Percentiles rank a stretch among this genome's conserved stretches.
Evolutionary conservation across 2,888 invertebrate species (phyloP).

Genomic region (Exocentrus adspersus): DNA sequence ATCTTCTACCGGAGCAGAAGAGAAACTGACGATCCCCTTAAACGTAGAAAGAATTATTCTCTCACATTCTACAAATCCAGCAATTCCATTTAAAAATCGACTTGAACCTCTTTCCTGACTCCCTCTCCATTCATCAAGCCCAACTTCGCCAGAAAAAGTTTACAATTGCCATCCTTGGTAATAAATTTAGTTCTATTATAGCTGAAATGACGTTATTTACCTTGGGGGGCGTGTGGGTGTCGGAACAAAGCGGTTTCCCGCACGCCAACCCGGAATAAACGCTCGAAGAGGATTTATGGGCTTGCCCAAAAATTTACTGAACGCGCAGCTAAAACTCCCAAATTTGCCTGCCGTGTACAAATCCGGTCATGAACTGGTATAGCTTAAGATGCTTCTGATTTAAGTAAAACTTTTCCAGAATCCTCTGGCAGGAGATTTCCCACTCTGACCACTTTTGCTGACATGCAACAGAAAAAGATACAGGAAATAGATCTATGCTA

Average conservation of each 20-base stretch:
- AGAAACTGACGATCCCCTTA: background rate
- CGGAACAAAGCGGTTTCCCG: constrained; percentile 1
- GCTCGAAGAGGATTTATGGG: background rate
- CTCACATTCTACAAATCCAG: no score
- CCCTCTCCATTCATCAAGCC: constrained; percentile 9
- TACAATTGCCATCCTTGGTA: constrained; percentile 1
- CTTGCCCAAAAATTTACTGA: background rate
- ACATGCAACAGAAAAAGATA: no score
- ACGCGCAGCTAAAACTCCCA: background rate
- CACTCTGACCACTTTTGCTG: no score
- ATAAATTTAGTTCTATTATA: constrained; percentile 5
- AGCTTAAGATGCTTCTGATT: no score
- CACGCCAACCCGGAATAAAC: background rate
- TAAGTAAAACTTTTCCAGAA: no score
- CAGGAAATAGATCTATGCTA: no score
- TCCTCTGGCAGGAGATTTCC: no score
- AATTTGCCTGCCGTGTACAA: no score
- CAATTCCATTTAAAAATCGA: no score
- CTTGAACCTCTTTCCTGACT: no score
- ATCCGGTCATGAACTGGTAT: no score
- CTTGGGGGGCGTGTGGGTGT: background rate
- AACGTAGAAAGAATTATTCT: background rate
- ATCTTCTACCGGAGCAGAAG: background rate
- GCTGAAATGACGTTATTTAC: constrained; percentile 3
- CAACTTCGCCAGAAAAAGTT: no score